Evolutionary conservation across 2,113 vertebrate species (phyloP).

Genomic region (Fukomys damarensis): DNA sequence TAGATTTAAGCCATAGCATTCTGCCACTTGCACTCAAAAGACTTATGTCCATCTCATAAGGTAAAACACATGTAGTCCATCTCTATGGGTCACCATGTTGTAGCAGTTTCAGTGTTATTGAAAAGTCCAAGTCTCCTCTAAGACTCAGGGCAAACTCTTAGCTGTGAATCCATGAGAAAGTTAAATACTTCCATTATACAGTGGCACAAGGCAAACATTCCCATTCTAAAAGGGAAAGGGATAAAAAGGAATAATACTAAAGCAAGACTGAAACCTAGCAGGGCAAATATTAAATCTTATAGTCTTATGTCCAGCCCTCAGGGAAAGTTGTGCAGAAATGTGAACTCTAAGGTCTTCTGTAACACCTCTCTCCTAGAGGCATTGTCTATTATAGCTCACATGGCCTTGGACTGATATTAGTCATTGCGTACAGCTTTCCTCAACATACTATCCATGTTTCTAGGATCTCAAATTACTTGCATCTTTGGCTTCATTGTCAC

Average conservation of each 20-base stretch:
- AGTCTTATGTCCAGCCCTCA: not conserved
- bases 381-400: not conserved
- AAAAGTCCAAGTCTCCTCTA: not conserved
- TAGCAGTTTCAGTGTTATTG: not conserved
- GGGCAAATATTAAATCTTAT: not conserved
- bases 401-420: not conserved
- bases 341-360: not conserved
- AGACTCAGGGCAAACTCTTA: not conserved
- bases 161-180: not conserved
- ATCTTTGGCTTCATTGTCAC: not conserved
- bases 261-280: not conserved
- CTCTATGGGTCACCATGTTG: not conserved
- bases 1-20: not conserved
- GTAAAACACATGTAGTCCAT: not conserved
- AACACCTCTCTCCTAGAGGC: not conserved
- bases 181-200: not conserved
- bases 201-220: not conserved
- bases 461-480: not conserved
- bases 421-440: not conserved
- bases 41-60: not conserved
- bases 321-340: not conserved
- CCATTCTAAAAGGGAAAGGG: not conserved
- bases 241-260: not conserved
- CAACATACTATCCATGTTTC: not conserved
- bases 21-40: not conserved